Evolutionary conservation across 2,797 vertebrate species (phyloP).

Genomic region (Macroramphosus scolopax): DNA sequence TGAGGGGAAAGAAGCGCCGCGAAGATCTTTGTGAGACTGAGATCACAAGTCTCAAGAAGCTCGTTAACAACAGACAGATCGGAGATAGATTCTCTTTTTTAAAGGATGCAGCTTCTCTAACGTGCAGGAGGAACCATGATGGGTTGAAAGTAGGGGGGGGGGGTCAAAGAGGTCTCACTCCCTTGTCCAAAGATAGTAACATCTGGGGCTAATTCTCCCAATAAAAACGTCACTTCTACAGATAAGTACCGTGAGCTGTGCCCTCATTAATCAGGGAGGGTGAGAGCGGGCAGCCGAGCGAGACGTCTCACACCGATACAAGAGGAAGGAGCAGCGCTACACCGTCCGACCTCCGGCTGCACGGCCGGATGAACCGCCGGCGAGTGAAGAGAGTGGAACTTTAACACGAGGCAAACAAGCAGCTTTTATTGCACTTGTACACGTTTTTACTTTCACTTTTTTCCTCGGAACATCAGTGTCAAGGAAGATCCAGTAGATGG

Average conservation of each 20-base stretch:
- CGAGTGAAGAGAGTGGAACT: no score
- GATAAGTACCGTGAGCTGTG: constrained; percentile 43
- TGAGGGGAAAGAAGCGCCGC: no score
- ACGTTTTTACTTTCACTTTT: no score
- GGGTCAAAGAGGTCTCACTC: constrained; percentile 42
- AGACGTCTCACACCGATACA: constrained; percentile 44
- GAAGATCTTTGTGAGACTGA: constrained; percentile 8
- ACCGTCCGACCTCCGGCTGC: neutral
- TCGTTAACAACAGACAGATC: constrained; percentile 54
- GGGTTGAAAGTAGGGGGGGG: constrained; percentile 21
- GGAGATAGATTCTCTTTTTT: constrained; percentile 35
- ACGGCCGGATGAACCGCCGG: neutral
- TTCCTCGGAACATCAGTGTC: no score
- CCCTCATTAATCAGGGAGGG: constrained; percentile 52
- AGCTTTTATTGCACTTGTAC: no score
- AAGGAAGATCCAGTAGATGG: no score
- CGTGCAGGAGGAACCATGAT: constrained; percentile 20
- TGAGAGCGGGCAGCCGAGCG: constrained; percentile 36
- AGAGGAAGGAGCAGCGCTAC: constrained; percentile 25
- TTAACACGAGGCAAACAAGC: no score
- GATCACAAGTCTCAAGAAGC: constrained; percentile 33
- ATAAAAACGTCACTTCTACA: constrained; percentile 56
- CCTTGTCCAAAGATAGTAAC: constrained; percentile 48
- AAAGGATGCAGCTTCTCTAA: constrained; percentile 12
- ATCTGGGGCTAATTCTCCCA: constrained; percentile 48